Conservation (phyloP, 2,113 vertebrate species). For the Leptodactylus fuscus region DNA sequence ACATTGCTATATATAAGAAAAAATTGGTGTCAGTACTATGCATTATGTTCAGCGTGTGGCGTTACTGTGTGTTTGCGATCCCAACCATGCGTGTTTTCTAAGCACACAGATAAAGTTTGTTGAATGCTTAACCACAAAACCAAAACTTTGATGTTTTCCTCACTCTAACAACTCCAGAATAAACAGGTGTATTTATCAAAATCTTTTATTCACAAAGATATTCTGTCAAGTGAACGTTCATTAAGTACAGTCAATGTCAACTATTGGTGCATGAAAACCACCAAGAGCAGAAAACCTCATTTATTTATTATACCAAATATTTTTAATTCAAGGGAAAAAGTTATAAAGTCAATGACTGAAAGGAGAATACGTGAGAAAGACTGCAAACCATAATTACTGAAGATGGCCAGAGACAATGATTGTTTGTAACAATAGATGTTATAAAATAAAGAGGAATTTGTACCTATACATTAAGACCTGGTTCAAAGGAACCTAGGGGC, state of each 20-base stretch:
- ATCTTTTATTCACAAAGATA: neutral
- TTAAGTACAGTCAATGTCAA: neutral
- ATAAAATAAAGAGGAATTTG: too few species aligned
- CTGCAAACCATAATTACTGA: neutral
- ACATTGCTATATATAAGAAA: too few species aligned
- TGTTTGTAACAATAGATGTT: neutral
- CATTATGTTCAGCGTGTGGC: neutral
- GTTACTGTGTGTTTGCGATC: neutral
- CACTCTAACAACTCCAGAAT: neutral
- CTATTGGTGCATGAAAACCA: conserved; percentile 21
- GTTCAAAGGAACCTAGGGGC: too few species aligned
- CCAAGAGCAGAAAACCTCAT: neutral
- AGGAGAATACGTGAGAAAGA: neutral
- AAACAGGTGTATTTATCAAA: neutral
- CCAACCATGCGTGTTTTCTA: neutral
- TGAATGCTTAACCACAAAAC: conserved; percentile 10
- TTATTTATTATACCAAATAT: neutral
- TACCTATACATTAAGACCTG: too few species aligned
- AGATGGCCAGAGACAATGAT: neutral
- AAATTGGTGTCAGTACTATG: too few species aligned
- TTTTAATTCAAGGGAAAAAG: neutral
- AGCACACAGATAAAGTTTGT: neutral
- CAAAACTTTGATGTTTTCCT: neutral
- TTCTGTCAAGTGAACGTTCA: neutral
- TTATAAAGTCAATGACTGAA: neutral